These are phyloP conservation scores for Diglossa cyanea DNA, from an alignment of 2,797 vertebrate genomes.

Conservation along the genomic window DNA sequence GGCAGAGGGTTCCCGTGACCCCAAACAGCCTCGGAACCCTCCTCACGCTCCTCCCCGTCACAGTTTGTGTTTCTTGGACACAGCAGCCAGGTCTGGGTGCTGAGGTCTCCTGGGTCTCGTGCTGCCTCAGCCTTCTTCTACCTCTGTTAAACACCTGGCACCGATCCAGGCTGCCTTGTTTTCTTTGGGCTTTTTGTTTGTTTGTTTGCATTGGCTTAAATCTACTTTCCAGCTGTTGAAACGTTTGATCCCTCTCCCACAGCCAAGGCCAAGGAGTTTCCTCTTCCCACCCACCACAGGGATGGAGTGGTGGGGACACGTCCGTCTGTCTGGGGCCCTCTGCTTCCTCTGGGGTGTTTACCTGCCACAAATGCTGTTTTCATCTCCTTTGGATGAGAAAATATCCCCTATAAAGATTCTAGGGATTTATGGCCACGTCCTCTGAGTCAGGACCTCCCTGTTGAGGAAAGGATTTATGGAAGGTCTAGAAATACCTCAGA, in stretches of 20 bases:
- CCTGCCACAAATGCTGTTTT: not conserved
- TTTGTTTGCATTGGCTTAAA: not conserved
- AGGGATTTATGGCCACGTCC: rapidly evolving
- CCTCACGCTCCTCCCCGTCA: not conserved
- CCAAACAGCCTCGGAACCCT: not conserved
- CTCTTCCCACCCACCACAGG: not conserved
- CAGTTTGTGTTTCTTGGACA: not conserved
- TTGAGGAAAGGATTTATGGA: not conserved
- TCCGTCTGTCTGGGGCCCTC: not conserved
- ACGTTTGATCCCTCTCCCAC: not conserved
- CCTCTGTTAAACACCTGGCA: not conserved
- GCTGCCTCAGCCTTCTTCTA: not conserved
- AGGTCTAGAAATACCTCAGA: not conserved
- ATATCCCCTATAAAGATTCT: rapidly evolving
- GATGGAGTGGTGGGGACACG: rapidly evolving
- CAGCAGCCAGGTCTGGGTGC: not conserved
- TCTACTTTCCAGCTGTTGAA: not conserved
- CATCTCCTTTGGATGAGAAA: not conserved
- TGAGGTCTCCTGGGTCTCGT: not conserved
- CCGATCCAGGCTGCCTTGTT: not conserved
- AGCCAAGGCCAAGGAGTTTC: not conserved
- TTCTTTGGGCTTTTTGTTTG: not conserved
- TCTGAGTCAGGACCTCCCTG: rapidly evolving
- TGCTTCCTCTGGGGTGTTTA: not conserved
- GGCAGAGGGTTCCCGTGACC: not conserved